A percentile compares a stretch with the other conserved stretches of the same genome.
phyloP scores from a whole-genome alignment of 2,888 invertebrate genomes.

The Pristionchus maxplancki region DNA sequence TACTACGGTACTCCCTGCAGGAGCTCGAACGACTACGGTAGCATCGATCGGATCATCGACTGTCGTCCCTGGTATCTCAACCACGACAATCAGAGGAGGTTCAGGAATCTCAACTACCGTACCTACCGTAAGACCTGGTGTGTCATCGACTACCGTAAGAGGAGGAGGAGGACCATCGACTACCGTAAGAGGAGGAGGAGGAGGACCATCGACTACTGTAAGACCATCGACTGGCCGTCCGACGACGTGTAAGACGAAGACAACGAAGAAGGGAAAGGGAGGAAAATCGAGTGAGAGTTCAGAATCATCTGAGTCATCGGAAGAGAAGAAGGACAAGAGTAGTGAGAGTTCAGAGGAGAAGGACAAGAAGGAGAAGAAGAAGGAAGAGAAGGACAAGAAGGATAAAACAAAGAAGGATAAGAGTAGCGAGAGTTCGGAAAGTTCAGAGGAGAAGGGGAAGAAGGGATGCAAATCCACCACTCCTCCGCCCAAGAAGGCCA shows the following conservation, averaged over 20 bases:
- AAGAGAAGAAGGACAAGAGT: slow-evolving; percentile 13
- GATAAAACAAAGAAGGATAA: background rate
- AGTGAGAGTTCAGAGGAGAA: background rate
- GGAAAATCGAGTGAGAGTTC: slow-evolving; percentile 1
- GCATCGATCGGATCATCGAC: background rate
- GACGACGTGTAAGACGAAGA: slow-evolving; percentile 1
- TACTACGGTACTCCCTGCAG: background rate
- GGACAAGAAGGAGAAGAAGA: background rate
- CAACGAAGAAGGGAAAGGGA: slow-evolving; percentile 24
- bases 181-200: background rate
- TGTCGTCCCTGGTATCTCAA: background rate
- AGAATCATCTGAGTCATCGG: slow-evolving; percentile 13
- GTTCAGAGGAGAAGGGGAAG: slow-evolving; percentile 20
- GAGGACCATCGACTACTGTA: background rate
- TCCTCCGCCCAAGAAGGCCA: background rate
- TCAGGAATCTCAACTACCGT: background rate
- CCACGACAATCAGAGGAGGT: background rate
- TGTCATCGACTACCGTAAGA: background rate
- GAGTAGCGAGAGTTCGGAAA: background rate
- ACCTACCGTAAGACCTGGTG: slow-evolving; percentile 1
- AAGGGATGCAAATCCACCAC: background rate
- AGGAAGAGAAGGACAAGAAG: slow-evolving; percentile 14
- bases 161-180: background rate
- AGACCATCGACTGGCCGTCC: background rate
- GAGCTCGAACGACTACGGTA: slow-evolving; percentile 1